Conservation (phyloP, 2,797 vertebrate species). For the Hydrocynus forskahlii region DNA sequence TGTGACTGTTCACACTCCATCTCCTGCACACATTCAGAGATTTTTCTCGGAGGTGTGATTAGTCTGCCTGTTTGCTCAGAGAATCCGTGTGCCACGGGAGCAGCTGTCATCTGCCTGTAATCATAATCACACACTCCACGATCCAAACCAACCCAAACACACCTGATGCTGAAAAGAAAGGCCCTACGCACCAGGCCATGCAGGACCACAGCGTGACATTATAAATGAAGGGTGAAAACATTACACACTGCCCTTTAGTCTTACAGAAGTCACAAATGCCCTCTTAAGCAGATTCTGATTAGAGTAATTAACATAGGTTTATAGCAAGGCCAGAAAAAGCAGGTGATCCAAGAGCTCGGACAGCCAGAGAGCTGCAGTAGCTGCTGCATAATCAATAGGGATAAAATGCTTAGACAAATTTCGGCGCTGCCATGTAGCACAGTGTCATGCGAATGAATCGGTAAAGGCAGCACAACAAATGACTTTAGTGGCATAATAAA, state of each 20-base stretch:
- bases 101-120: conserved; percentile 22
- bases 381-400: conserved; percentile 33
- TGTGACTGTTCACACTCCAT: conserved; percentile 1
- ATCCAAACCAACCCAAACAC: conserved; percentile 19
- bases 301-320: not conserved
- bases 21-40: conserved; percentile 18
- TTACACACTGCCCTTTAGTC: conserved; percentile 10
- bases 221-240: not conserved
- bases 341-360: not conserved
- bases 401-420: conserved; percentile 32
- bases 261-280: conserved; percentile 14
- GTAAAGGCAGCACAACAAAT: conserved; percentile 39
- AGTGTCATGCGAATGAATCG: conserved; percentile 35
- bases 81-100: conserved; percentile 17
- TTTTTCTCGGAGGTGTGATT: conserved; percentile 14
- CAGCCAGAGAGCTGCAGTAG: not conserved
- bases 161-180: not conserved
- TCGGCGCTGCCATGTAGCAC: conserved; percentile 16
- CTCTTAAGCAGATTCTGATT: conserved; percentile 28
- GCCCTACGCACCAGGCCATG: not conserved
- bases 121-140: conserved; percentile 19
- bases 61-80: not conserved
- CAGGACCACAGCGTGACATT: not conserved
- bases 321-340: not conserved
- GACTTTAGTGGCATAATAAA: conserved; percentile 39